Percentiles rank a stretch among this genome's conserved stretches.
phyloP scores from a whole-genome alignment of 2,797 vertebrate genomes.

The Scolopax bukidnonensis region DNA sequence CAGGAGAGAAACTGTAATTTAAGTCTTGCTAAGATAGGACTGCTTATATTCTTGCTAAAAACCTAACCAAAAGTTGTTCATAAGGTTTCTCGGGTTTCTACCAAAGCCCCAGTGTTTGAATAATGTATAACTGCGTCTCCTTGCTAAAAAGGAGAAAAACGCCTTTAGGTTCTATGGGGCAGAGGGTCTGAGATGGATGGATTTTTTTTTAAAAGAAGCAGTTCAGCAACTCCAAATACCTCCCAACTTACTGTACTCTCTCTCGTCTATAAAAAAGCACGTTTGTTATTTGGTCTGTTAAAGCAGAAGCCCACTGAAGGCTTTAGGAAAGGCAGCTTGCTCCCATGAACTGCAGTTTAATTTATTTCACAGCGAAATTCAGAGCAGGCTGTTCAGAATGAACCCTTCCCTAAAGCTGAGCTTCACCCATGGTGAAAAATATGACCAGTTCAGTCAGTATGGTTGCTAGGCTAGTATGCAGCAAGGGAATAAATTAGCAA shows the following conservation, averaged over 20 bases:
- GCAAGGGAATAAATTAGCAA: conserved; percentile 66
- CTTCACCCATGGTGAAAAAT: conserved; percentile 18
- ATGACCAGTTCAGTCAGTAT: not conserved
- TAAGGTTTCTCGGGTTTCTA: not conserved
- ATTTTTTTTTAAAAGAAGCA: conserved; percentile 4
- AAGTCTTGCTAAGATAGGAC: not conserved
- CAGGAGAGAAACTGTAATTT: not conserved
- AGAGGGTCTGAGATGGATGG: not conserved
- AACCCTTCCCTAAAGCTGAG: conserved; percentile 43
- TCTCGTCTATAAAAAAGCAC: not conserved
- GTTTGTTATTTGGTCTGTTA: conserved; percentile 19
- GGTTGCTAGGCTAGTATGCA: conserved; percentile 34
- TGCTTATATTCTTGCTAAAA: not conserved
- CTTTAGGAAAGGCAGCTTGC: conserved; percentile 31
- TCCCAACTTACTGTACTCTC: conserved; percentile 3
- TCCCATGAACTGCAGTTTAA: conserved; percentile 43
- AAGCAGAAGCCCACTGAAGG: not conserved
- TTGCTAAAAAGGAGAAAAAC: not conserved
- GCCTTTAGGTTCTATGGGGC: not conserved
- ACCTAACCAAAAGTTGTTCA: not conserved
- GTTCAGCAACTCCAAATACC: conserved; percentile 25
- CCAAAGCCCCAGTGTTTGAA: not conserved
- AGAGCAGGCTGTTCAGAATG: conserved; percentile 4
- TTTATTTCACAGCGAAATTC: conserved; percentile 45
- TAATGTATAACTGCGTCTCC: not conserved